These are phyloP conservation scores for Entelurus aequoreus DNA, from an alignment of 2,113 vertebrate genomes.

Conservation along the genomic window DNA sequence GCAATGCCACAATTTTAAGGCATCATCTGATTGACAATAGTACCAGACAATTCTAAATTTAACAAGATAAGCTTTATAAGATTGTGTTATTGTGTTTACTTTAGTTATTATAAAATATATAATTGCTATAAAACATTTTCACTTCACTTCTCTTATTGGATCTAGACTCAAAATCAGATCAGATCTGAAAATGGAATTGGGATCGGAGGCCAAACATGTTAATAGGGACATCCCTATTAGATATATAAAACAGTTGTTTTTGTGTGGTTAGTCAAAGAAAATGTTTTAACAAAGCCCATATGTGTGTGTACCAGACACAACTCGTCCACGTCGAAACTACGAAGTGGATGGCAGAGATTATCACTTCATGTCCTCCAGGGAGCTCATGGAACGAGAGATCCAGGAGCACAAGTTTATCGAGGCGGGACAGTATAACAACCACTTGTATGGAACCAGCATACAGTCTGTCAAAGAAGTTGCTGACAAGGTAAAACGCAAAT, in stretches of 20 bases:
- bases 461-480: constrained; percentile 93
- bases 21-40: too few species aligned
- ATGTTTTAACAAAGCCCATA: background rate
- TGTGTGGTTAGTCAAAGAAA: background rate
- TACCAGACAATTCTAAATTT: too few species aligned
- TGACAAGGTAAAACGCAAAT: constrained; percentile 81
- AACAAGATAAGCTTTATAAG: too few species aligned
- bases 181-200: too few species aligned
- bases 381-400: constrained; percentile 97
- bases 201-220: too few species aligned
- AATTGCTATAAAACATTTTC: too few species aligned
- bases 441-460: constrained; percentile 96
- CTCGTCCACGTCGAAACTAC: constrained; percentile 91
- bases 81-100: too few species aligned
- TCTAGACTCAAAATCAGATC: too few species aligned
- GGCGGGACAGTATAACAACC: constrained; percentile 96
- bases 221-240: too few species aligned
- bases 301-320: constrained; percentile 78
- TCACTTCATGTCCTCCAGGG: constrained; percentile 93
- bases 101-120: too few species aligned
- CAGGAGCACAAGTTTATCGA: constrained; percentile 98
- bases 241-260: background rate
- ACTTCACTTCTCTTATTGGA: too few species aligned
- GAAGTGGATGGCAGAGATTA: constrained; percentile 96
- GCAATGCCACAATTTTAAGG: too few species aligned